Evolutionary conservation across 1,140 invertebrate species (phyloP), one percentile per base, ranked within the genome.

Genomic region (Ceratosolen fusciceps): DNA sequence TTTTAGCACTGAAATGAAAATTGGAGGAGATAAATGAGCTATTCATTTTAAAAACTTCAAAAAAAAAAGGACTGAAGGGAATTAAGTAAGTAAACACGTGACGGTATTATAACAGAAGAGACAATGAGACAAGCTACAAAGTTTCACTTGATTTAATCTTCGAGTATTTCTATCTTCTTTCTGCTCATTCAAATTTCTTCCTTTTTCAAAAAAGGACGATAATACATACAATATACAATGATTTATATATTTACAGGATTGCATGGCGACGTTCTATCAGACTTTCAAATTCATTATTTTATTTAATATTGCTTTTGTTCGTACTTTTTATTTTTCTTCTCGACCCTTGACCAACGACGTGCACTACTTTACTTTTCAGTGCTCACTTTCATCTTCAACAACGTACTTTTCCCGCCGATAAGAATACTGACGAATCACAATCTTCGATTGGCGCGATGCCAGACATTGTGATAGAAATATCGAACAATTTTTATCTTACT

Each of bases 171-270:
- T 58, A 9, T 24, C n/a, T 58, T 43, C 39, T 47, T 19, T 3
- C 14, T 68, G 8, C 26, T 71, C 5, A 52, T 52, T 52, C n/a
- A 47, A 19, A 71, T 47, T 58, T 62, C 31, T 54, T 39, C 21
- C 43, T 19, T 29, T 16, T 73, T 73, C 71, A 29, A 67, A 67
- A n/a, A n/a, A n/a, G n/a, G n/a, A n/a, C n/a, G n/a, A n/a, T n/a
- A n/a, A n/a, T n/a, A n/a, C n/a, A n/a, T n/a, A n/a, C n/a, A n/a
- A 49, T 82, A 74, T 74, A 71, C 71, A 79, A 84, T 86, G 87
- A 89, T 89, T 89, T 88, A 89, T 89, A 88, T 89, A 88, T 89
- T 89, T 89, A 89, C 88, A 87, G 84, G 87, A 81, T 86, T 81
- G 84, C 84, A 85, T 85, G 82, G 86, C 82, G 88, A 89, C 87